phyloP scores from a whole-genome alignment of 2,113 vertebrate species.

The Indicator maculatus region DNA sequence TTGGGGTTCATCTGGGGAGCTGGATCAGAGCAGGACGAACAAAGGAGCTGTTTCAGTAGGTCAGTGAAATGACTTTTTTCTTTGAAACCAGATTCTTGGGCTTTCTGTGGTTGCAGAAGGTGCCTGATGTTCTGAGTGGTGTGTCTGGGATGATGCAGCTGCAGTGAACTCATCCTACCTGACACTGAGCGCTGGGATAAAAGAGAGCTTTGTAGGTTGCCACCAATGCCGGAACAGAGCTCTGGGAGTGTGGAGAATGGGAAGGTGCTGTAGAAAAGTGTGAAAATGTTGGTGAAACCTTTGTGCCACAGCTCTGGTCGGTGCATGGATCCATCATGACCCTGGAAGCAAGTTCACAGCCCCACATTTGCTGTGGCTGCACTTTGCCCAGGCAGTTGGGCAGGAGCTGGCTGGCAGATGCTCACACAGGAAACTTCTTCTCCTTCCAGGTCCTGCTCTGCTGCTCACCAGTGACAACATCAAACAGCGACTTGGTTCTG shows the following conservation, averaged over 20 bases:
- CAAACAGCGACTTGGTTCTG: constrained; percentile 87
- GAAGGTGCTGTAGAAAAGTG: neutral
- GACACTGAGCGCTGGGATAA: neutral
- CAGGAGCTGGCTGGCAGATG: neutral
- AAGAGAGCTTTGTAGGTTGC: neutral
- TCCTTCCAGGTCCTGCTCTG: constrained; percentile 83
- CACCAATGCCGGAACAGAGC: neutral
- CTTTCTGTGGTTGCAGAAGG: neutral
- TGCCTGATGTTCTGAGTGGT: fast-evolving
- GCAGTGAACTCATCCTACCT: fast-evolving
- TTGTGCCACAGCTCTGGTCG: neutral
- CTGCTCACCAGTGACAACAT: constrained; percentile 93
- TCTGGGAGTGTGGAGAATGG: neutral
- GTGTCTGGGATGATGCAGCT: neutral
- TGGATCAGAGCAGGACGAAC: neutral
- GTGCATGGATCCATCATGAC: neutral
- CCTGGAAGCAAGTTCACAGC: neutral
- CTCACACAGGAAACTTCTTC: neutral
- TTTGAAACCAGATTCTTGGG: neutral
- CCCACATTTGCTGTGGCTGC: fast-evolving
- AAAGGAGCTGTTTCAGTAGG: neutral
- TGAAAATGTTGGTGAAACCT: neutral
- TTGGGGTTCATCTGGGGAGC: neutral
- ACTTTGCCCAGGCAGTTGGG: fast-evolving
- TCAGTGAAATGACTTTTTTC: neutral